Evolutionary conservation across 2,113 vertebrate genomes (phyloP).

Genomic region (Eretmochelys imbricata): DNA sequence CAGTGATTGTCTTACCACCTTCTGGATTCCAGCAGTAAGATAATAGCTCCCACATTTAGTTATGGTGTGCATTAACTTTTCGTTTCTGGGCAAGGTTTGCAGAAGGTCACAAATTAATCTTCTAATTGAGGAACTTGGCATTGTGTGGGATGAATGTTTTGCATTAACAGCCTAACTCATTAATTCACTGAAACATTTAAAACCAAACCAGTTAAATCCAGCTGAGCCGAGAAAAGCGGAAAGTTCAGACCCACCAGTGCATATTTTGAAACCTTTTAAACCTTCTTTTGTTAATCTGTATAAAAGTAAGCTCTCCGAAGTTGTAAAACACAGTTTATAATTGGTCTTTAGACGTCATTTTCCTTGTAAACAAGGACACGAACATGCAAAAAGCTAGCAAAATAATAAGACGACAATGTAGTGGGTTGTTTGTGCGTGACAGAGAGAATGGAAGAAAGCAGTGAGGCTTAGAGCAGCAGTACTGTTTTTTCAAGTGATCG

Average conservation of each 20-base stretch:
- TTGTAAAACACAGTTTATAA: slow-evolving; percentile 53
- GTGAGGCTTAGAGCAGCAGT: accelerated
- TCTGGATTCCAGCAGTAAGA: accelerated
- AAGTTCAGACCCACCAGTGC: slow-evolving; percentile 53
- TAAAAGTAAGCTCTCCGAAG: slow-evolving; percentile 66
- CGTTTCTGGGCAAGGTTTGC: slow-evolving; percentile 62
- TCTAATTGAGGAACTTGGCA: slow-evolving; percentile 64
- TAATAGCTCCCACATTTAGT: not conserved
- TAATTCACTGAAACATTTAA: slow-evolving; percentile 74
- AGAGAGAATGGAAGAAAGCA: not conserved
- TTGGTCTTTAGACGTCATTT: not conserved
- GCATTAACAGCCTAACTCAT: slow-evolving; percentile 74
- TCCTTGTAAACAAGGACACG: not conserved
- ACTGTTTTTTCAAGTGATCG: not conserved
- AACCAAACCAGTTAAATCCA: slow-evolving; percentile 65
- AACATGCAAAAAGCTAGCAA: not conserved
- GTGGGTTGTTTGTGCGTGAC: not conserved
- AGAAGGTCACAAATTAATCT: slow-evolving; percentile 71
- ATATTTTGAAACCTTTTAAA: slow-evolving; percentile 68
- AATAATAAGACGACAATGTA: not conserved
- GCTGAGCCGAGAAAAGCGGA: slow-evolving; percentile 70
- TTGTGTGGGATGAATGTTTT: slow-evolving; percentile 44
- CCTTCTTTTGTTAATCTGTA: slow-evolving; percentile 67
- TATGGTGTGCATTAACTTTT: slow-evolving; percentile 21
- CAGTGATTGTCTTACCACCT: accelerated